These are phyloP conservation scores for Hydrozoanthus gracilis DNA, from an alignment of 92 coral and sea anemone species.

Conservation along the genomic window DNA sequence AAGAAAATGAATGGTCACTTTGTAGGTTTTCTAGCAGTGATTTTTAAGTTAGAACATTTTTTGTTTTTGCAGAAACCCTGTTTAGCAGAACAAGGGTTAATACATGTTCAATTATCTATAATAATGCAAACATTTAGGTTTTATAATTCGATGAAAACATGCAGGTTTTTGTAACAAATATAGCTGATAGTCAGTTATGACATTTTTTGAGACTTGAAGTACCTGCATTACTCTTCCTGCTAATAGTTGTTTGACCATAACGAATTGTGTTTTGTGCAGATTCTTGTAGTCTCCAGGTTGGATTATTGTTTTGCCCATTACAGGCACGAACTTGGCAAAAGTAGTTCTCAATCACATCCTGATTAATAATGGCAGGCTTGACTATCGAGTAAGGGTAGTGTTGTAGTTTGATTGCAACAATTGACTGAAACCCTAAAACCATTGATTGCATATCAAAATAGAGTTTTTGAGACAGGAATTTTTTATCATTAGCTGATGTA, in stretches of 20 bases:
- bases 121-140: too few relatives aligned
- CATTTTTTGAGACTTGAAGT: too few relatives aligned
- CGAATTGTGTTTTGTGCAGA: neutral
- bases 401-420: slow-evolving; percentile 32
- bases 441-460: slow-evolving; percentile 40
- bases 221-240: neutral
- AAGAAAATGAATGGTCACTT: too few relatives aligned
- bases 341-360: neutral
- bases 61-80: too few relatives aligned
- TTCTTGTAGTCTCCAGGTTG: neutral
- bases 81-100: too few relatives aligned
- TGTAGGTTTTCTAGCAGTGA: too few relatives aligned
- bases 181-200: too few relatives aligned
- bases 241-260: neutral
- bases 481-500: too few relatives aligned
- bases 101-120: too few relatives aligned
- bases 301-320: neutral
- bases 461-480: slow-evolving; percentile 14
- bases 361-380: slow-evolving; percentile 37
- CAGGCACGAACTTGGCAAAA: neutral
- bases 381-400: neutral
- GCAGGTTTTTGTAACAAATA: too few relatives aligned
- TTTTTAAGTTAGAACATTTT: too few relatives aligned
- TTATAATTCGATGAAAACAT: too few relatives aligned
- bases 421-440: slow-evolving; percentile 20